Evolutionary conservation across 2,888 invertebrate species (phyloP), one percentile per base, ranked within the genome.

Genomic region (Drosophila pegasa): DNA sequence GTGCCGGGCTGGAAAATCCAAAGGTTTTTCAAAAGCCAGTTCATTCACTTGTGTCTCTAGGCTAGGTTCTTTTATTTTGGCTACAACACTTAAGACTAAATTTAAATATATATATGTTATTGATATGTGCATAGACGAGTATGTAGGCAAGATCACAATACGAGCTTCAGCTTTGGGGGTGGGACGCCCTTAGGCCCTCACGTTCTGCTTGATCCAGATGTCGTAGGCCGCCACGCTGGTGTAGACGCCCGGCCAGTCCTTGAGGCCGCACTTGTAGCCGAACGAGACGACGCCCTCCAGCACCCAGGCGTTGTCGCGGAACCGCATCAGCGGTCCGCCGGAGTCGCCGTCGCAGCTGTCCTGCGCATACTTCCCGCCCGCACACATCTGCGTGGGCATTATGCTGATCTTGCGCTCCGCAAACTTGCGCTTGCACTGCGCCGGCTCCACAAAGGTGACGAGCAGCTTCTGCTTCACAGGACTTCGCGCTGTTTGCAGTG

Each of bases 261-360:
- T 93, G 45, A 93, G 93, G 0, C 95, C 95, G 60, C 95, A 95
- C 2, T 94, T 94, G 12, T 93, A 93, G 0, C 96, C 96, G 72
- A 95, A 95, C 1, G 95, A 95, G 0, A 95, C 95, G 0, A 96
- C 92, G 0, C 95, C 96, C 18, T 95, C 93, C 0, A 93, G 75
- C 56, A 94, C 93, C 94, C 94, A 95, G 12, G 93, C 92, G n/a
- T 92, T 90, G 27, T 91, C 92, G 10, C 83, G 92, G 25, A 87
- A 87, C 54, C 91, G 93, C 96, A 96, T 96, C 29, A 96, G 90
- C 0, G 96, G 96, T 3, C 96, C 96, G 3, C 96, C 96, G 0
- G 96, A 96, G 80, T 96, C 96, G 0, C 96, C 96, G 43, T 93
- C 93, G 80, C 96, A 97, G 0, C 96, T 94, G 82, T 96, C 96